Evolutionary conservation across 2,797 vertebrate species (phyloP).

Genomic region (Sebastes kiyomatsui): DNA sequence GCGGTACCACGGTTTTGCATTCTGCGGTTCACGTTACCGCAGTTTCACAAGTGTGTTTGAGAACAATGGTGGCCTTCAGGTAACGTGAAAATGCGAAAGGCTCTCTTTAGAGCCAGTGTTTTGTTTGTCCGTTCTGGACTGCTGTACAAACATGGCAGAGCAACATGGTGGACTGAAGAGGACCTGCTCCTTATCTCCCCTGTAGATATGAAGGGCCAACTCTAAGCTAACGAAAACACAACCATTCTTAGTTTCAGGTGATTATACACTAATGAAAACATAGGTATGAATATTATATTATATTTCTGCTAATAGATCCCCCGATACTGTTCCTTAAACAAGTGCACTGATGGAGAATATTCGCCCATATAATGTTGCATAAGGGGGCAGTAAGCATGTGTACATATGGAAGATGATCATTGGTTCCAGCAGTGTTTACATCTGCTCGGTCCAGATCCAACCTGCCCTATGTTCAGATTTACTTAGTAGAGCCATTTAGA

Average conservation of each 20-base stretch:
- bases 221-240: no score
- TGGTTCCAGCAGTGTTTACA: background rate
- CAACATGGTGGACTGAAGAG: background rate
- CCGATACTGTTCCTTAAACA: background rate
- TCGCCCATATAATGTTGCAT: background rate
- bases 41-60: background rate
- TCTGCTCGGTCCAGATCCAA: background rate
- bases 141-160: fast-evolving
- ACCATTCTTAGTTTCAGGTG: no score
- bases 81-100: fast-evolving
- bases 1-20: background rate
- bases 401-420: background rate
- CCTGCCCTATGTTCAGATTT: background rate
- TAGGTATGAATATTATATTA: fast-evolving
- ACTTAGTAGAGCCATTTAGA: background rate
- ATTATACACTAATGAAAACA: no score
- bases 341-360: background rate
- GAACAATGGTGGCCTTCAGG: background rate
- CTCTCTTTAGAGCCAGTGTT: background rate
- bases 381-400: background rate
- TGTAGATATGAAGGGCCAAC: no score
- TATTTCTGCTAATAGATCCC: no score
- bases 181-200: no score
- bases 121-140: fast-evolving
- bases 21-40: background rate